A percentile compares a stretch with the other conserved stretches of the same genome.
These are phyloP conservation scores for Dromaius novaehollandiae DNA, from an alignment of 2,113 vertebrate species.

Conservation along the genomic window DNA sequence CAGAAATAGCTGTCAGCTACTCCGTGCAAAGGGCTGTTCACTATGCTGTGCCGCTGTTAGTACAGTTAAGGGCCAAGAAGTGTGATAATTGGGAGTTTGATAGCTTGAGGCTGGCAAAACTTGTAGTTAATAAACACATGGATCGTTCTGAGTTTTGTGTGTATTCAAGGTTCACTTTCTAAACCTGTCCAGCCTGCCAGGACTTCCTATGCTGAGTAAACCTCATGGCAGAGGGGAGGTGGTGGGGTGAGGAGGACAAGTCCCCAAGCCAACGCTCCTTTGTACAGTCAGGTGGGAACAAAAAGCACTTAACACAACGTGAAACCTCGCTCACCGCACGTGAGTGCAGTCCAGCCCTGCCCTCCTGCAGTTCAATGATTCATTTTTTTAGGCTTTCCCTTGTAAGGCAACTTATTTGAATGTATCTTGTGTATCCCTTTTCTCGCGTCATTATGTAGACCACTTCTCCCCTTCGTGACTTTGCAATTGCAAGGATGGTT, in stretches of 20 bases:
- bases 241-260: not conserved
- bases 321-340: not conserved
- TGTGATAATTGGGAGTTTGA: not conserved
- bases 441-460: not conserved
- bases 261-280: not conserved
- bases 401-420: not conserved
- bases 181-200: not conserved
- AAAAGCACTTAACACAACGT: not conserved
- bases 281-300: not conserved
- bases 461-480: not conserved
- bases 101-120: not conserved
- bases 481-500: not conserved
- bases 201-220: not conserved
- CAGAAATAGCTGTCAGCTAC: not conserved
- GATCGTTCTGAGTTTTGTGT: not conserved
- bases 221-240: not conserved
- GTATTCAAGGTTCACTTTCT: not conserved
- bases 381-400: not conserved
- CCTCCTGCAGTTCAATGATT: not conserved
- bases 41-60: rapidly evolving
- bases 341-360: rapidly evolving
- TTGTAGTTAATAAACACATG: not conserved
- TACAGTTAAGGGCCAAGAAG: not conserved
- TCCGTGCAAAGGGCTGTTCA: not conserved
- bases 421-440: not conserved